Conservation (phyloP, 2,888 invertebrate species). For the Papilio elwesi region DNA sequence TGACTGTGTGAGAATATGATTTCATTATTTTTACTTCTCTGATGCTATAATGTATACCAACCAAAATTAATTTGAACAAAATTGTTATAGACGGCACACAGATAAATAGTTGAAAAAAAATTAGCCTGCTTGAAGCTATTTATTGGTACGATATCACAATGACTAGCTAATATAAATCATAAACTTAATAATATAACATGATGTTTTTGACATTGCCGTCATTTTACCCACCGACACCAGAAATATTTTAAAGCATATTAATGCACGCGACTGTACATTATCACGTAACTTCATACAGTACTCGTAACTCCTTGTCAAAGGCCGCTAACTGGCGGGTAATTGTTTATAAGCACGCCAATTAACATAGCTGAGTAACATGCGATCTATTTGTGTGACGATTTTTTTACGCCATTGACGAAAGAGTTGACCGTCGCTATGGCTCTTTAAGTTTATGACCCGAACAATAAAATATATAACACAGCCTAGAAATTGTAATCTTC, state of each 20-base stretch:
- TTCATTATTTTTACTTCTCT: no score
- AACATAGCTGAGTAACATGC: conserved; percentile 19
- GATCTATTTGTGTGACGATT: conserved; percentile 21
- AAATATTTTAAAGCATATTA: not conserved
- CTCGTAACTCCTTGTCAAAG: conserved; percentile 19
- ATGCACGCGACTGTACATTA: conserved; percentile 13
- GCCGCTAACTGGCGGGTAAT: conserved; percentile 31
- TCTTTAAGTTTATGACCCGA: not conserved
- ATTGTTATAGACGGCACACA: no score
- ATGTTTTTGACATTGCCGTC: not conserved
- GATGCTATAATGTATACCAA: no score
- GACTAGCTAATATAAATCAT: no score
- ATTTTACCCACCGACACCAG: not conserved
- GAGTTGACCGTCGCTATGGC: not conserved
- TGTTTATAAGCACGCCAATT: conserved; percentile 35
- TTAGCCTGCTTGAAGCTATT: no score
- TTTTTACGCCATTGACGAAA: conserved; percentile 2
- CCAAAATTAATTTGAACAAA: no score
- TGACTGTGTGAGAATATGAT: no score
- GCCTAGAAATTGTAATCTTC: not conserved
- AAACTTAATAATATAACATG: not conserved
- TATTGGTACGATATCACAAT: no score
- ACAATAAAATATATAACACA: not conserved
- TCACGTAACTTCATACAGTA: conserved; percentile 22
- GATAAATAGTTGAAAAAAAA: no score